phyloP scores from a whole-genome alignment of 2,888 invertebrate genomes.

The Nematopogon swammerdamellus region DNA sequence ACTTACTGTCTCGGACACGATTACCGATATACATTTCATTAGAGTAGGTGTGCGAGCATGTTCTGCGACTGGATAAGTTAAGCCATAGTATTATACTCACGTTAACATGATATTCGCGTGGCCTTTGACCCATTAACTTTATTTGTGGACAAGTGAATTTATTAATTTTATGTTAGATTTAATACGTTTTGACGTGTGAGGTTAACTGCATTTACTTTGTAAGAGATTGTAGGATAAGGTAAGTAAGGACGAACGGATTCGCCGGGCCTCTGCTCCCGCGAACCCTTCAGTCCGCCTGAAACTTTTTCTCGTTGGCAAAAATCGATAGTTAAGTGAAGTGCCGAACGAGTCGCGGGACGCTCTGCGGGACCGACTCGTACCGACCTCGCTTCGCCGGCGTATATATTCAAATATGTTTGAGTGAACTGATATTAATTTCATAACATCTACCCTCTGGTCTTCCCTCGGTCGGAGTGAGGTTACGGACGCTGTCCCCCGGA shows the following conservation, averaged over 20 bases:
- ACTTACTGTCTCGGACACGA: too few species aligned
- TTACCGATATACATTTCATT: too few species aligned
- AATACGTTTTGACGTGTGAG: not conserved
- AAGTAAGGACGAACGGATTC: not conserved
- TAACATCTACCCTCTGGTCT: not conserved
- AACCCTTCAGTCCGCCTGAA: not conserved
- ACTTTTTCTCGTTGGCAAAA: not conserved
- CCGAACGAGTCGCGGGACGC: not conserved
- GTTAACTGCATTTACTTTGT: not conserved
- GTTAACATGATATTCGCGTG: not conserved
- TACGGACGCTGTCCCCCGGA: not conserved
- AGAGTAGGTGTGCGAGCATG: not conserved
- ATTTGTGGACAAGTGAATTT: not conserved
- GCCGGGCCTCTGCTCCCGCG: not conserved
- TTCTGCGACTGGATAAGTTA: not conserved
- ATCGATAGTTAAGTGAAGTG: not conserved
- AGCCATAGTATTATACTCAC: not conserved
- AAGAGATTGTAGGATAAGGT: not conserved
- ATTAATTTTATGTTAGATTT: not conserved
- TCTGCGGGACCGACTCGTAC: not conserved
- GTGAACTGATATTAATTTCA: not conserved
- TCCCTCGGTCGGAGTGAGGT: not conserved
- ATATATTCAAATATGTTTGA: not conserved
- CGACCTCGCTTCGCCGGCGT: not conserved
- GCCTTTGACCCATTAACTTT: not conserved